Base-by-base conservation (phyloP, 2,797 vertebrate genomes). In the Chaetodon trifasciatus region DNA sequence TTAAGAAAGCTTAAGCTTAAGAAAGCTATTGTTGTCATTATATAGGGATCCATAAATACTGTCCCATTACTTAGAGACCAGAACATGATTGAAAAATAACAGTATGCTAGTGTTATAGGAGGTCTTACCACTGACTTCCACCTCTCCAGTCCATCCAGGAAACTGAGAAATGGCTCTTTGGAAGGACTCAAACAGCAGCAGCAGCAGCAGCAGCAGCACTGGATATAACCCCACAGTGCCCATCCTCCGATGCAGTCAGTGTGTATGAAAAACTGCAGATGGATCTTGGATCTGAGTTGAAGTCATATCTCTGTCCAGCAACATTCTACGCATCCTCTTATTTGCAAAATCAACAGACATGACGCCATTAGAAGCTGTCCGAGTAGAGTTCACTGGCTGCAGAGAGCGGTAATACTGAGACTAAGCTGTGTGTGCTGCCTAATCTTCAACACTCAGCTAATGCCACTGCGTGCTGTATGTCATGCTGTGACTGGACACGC, bases 41-140 rank as follows among this genome's bases (percentile, higher is more conserved):
- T 50, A 37, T 8, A 44, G n/a, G 2, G 21, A 68, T 49, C 23
- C 5, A 57, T 42, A 15, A 57, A 1, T 71, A 15, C 15, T 44
- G 8, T 4, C 60, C 2, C 28, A 32, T 32, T 32, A 32, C 28
- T 32, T 32, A 32, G 28, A 32, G 28, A 32, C 28, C 28, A 13
- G 42, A 44, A 72, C 21, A 65, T 9, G 5, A 64, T 2, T 24
- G 24, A 11, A 79, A 50, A 68, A 64, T 0, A 53, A 63, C 5
- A 50, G 17, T 10, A 13, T 5, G 72, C 16, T 50, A 24, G 16
- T 3, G 50, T 62, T 44, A 66, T 2, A 69, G 19, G 44, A 84
- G 55, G 37, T 86, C 91, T 92, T 93, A 96, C 94, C 95, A 74
- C 92, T 95, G 80, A 93, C 89, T 90, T 94, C 91, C 68, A 84